These are phyloP conservation scores for Drosophila azteca DNA, from an alignment of 1,140 invertebrate species.

Conservation along the genomic window DNA sequence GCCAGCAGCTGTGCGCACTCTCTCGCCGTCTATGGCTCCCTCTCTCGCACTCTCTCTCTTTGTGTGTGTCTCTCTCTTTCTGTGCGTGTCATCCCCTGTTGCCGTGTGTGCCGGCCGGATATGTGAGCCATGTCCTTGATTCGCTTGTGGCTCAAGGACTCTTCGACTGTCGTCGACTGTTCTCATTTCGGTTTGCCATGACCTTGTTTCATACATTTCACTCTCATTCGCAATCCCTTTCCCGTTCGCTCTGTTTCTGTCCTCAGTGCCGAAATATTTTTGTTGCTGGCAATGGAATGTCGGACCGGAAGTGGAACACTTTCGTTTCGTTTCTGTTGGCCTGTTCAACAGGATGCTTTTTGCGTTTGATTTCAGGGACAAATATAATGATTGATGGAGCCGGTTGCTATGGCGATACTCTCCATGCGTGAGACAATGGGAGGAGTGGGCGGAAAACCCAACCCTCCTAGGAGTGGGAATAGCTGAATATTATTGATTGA, in stretches of 20 bases:
- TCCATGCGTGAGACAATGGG: conserved; percentile 38
- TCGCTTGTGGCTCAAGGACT: conserved; percentile 56
- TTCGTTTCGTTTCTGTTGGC: conserved; percentile 55
- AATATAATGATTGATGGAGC: conserved; percentile 78
- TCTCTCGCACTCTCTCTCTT: conserved; percentile 5
- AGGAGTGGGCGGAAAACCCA: conserved; percentile 22
- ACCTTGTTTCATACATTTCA: conserved; percentile 51
- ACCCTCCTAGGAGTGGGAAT: conserved; percentile 17
- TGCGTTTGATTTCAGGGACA: conserved; percentile 83
- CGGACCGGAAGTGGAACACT: conserved; percentile 43
- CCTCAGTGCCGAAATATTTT: conserved; percentile 24
- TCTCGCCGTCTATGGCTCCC: neutral
- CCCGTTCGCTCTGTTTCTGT: conserved; percentile 6
- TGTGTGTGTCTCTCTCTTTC: conserved; percentile 10
- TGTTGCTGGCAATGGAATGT: conserved; percentile 45
- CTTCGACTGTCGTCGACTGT: conserved; percentile 2
- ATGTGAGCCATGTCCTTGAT: too few relatives aligned
- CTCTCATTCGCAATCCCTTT: conserved; percentile 11
- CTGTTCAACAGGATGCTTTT: conserved; percentile 76
- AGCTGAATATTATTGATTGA: neutral
- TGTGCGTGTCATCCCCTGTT: conserved; percentile 6
- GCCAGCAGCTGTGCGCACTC: conserved; percentile 43
- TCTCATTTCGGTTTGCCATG: conserved; percentile 34
- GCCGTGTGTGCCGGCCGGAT: too few relatives aligned
- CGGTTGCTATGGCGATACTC: conserved; percentile 72